Evolutionary conservation across 2,888 invertebrate genomes (phyloP).

Genomic region (Pilophorus perplexus): DNA sequence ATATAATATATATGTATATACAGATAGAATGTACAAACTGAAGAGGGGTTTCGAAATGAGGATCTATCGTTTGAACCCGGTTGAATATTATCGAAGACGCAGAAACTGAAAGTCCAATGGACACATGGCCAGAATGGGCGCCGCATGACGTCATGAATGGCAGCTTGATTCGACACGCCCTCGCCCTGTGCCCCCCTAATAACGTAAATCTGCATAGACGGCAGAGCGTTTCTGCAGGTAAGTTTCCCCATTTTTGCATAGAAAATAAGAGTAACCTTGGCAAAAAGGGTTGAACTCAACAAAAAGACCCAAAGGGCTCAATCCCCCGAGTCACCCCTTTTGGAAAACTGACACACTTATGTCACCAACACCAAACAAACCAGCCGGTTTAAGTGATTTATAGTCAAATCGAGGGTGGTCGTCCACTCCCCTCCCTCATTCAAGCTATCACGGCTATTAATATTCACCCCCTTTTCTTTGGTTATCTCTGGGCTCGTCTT

Average conservation of each 20-base stretch:
- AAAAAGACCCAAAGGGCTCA: background rate
- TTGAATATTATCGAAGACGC: no score
- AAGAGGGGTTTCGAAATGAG: no score
- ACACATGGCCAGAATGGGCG: no score
- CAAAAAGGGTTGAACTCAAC: background rate
- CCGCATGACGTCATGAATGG: no score
- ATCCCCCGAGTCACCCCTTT: no score
- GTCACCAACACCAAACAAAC: background rate
- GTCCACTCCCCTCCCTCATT: background rate
- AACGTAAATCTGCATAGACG: background rate
- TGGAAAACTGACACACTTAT: background rate
- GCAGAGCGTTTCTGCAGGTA: background rate
- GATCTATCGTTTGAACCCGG: no score
- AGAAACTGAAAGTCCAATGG: no score
- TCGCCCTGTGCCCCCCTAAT: no score
- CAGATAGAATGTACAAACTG: no score
- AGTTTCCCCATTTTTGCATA: background rate
- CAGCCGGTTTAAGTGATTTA: background rate
- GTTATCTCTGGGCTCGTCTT: slow-evolving; percentile 22
- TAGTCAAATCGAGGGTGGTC: background rate
- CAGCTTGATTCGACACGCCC: no score
- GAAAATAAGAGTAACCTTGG: background rate
- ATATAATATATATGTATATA: no score
- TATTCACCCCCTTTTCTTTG: slow-evolving; percentile 26
- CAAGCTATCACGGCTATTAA: slow-evolving; percentile 26